phyloP scores from a whole-genome alignment of 2,888 invertebrate genomes.

The Chymomyza procnemis region DNA sequence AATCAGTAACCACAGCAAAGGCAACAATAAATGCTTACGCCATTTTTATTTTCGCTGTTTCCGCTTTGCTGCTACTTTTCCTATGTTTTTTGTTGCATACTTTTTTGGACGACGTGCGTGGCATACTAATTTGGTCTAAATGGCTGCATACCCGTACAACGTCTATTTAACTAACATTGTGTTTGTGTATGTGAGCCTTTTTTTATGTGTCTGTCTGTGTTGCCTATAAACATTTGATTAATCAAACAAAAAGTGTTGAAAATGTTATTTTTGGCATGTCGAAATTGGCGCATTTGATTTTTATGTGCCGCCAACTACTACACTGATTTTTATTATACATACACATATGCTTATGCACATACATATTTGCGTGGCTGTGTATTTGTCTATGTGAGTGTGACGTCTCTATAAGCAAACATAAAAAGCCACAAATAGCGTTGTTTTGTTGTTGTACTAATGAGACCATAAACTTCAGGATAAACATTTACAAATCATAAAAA shows the following conservation, averaged over 20 bases:
- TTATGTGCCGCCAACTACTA: constrained; percentile 53
- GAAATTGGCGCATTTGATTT: constrained; percentile 69
- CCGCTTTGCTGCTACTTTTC: constrained; percentile 37
- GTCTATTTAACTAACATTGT: constrained; percentile 5
- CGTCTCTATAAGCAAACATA: constrained; percentile 42
- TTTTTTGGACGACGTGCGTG: constrained; percentile 52
- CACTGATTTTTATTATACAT: constrained; percentile 53
- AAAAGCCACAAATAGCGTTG: constrained; percentile 56
- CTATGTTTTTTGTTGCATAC: constrained; percentile 26
- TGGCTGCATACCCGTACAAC: constrained; percentile 30
- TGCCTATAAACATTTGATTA: constrained; percentile 53
- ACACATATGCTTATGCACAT: constrained; percentile 20
- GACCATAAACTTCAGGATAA: constrained; percentile 64
- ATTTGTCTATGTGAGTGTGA: background rate
- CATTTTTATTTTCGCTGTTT: constrained; percentile 50
- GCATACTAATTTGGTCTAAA: constrained; percentile 70
- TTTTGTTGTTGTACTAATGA: constrained; percentile 48
- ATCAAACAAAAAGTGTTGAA: constrained; percentile 71
- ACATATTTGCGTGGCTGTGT: constrained; percentile 1
- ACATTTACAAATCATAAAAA: constrained; percentile 73
- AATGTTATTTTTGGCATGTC: constrained; percentile 68
- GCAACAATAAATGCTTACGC: constrained; percentile 25
- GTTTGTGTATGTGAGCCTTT: constrained; percentile 5
- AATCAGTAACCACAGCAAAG: constrained; percentile 10
- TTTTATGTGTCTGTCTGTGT: constrained; percentile 12